phyloP scores from a whole-genome alignment of 37 sponge, comb jelly and placozoan species.

The Oopsacas minuta region DNA sequence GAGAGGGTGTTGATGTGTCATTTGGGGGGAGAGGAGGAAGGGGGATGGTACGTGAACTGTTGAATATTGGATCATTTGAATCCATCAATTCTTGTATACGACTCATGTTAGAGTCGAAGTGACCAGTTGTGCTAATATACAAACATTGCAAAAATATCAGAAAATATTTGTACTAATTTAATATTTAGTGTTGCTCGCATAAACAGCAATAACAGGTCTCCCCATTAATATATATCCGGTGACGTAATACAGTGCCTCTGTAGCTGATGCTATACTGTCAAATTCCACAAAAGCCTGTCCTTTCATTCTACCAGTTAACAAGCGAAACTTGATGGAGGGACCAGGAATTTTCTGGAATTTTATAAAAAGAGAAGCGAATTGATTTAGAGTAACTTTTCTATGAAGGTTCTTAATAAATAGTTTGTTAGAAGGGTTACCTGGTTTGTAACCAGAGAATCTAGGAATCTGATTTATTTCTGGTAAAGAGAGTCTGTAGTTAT shows the following conservation, averaged over 20 bases:
- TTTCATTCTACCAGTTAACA: conserved; percentile 58
- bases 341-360: conserved; percentile 11
- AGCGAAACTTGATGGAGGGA: background rate
- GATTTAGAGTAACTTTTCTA: conserved; percentile 28
- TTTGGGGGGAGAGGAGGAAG: background rate
- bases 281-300: conserved; percentile 71
- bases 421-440: conserved; percentile 29
- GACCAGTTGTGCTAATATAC: background rate
- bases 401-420: conserved; percentile 62
- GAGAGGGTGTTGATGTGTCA: background rate
- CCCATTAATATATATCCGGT: background rate
- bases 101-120: too few species aligned
- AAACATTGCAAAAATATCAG: background rate
- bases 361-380: conserved; percentile 47
- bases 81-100: background rate
- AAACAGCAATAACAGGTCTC: background rate
- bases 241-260: background rate
- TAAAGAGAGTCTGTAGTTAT: conserved; percentile 27
- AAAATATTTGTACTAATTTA: too few species aligned
- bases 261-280: conserved; percentile 18
- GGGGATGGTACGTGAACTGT: conserved; percentile 15
- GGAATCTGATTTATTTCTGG: conserved; percentile 44
- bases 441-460: conserved; percentile 40
- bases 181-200: background rate
- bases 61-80: background rate